A percentile compares a stretch with the other conserved stretches of the same genome.
Evolutionary conservation across 37 sponge, comb jelly and placozoan species (phyloP).

Genomic region (Halichondria panicea): DNA sequence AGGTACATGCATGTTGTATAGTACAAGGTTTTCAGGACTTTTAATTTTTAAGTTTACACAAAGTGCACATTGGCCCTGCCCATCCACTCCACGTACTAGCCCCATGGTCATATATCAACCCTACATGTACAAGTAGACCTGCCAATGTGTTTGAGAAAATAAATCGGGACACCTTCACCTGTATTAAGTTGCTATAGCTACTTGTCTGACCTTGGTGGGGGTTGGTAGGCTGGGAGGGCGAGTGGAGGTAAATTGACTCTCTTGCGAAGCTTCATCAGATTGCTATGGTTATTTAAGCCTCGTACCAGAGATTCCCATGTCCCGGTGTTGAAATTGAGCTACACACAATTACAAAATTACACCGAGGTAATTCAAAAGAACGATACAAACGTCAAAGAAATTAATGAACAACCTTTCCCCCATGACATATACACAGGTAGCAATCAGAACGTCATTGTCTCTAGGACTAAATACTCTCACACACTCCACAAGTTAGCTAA

Average conservation of each 20-base stretch:
- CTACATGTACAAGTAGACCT: too few relatives aligned
- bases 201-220: constrained; percentile 47
- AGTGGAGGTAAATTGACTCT: constrained; percentile 5
- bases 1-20: neutral
- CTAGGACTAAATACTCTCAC: neutral
- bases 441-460: neutral
- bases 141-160: too few relatives aligned
- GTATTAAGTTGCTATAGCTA: too few relatives aligned
- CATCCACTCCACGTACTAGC: too few relatives aligned
- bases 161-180: too few relatives aligned
- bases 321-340: constrained; percentile 61
- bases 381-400: neutral
- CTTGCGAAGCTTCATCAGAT: constrained; percentile 53
- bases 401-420: neutral
- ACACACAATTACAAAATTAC: neutral
- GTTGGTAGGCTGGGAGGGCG: neutral
- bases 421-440: neutral
- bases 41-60: too few relatives aligned
- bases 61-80: too few relatives aligned
- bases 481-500: neutral
- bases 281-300: constrained; percentile 34
- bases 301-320: constrained; percentile 80
- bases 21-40: too few relatives aligned
- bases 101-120: too few relatives aligned
- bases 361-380: neutral